Evolutionary conservation across 2,797 vertebrate species (phyloP).

Genomic region (Rhynchonycteris naso): DNA sequence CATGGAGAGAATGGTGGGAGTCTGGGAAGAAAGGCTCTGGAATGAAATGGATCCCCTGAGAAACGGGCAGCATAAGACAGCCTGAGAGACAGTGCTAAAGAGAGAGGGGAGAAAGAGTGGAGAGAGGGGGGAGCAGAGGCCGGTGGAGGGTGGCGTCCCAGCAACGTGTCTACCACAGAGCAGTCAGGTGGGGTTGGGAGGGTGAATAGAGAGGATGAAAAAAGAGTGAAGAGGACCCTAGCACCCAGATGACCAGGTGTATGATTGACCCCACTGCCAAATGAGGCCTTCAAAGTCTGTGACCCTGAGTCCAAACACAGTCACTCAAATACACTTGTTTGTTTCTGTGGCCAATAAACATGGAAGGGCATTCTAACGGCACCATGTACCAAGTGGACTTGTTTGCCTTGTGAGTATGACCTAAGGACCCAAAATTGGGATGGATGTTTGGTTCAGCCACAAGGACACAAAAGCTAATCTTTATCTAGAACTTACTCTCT

Average conservation of each 20-base stretch:
- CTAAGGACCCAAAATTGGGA: background rate
- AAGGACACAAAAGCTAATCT: background rate
- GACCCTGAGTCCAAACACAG: background rate
- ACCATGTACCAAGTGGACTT: fast-evolving
- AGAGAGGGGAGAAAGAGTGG: background rate
- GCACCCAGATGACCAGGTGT: background rate
- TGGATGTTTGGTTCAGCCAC: background rate
- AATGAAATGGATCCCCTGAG: background rate
- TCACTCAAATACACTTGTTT: background rate
- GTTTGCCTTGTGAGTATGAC: background rate
- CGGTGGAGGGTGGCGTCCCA: background rate
- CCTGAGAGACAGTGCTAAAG: background rate
- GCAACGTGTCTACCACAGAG: fast-evolving
- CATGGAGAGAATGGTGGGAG: background rate
- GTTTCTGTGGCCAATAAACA: background rate
- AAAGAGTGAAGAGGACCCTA: background rate
- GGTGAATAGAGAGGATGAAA: background rate
- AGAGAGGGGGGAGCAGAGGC: background rate
- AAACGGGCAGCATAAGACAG: background rate
- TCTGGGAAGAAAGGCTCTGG: background rate
- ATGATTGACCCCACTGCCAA: background rate
- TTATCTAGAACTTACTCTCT: background rate
- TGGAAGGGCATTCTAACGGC: background rate
- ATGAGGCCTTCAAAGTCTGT: background rate
- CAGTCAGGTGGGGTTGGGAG: background rate